These are phyloP conservation scores for Leucoma salicis DNA, from an alignment of 2,888 invertebrate species.

Conservation along the genomic window DNA sequence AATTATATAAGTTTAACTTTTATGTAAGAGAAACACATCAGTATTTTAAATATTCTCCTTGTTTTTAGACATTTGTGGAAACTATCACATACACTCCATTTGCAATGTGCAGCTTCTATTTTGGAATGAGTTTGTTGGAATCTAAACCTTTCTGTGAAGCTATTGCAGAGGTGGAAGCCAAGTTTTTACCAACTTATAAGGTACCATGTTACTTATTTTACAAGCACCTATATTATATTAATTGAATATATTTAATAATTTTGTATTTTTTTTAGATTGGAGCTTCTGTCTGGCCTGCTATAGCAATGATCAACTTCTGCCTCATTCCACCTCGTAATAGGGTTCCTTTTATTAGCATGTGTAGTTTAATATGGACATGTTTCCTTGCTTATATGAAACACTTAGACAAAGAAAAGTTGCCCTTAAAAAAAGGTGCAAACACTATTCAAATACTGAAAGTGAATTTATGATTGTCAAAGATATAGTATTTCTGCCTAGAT, in stretches of 20 bases:
- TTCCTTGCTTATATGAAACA: slow-evolving; percentile 92
- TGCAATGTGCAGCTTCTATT: slow-evolving; percentile 89
- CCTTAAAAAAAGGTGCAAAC: slow-evolving; percentile 34
- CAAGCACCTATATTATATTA: background rate
- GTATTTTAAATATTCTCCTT: too few species aligned
- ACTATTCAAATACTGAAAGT: slow-evolving; percentile 42
- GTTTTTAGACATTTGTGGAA: slow-evolving; percentile 86
- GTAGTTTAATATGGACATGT: slow-evolving; percentile 90
- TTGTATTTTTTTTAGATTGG: slow-evolving; percentile 82
- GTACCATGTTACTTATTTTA: slow-evolving; percentile 53
- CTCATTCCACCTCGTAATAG: slow-evolving; percentile 88
- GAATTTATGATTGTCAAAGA: slow-evolving; percentile 30
- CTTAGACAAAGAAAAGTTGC: slow-evolving; percentile 59
- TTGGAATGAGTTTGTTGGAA: slow-evolving; percentile 89
- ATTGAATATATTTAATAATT: background rate
- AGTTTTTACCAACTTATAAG: slow-evolving; percentile 89
- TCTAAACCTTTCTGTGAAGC: slow-evolving; percentile 85
- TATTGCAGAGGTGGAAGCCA: slow-evolving; percentile 85
- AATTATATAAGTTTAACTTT: too few species aligned
- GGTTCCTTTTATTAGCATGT: slow-evolving; percentile 88
- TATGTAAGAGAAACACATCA: too few species aligned
- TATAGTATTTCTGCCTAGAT: too few species aligned
- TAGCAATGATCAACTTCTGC: slow-evolving; percentile 88
- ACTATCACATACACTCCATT: slow-evolving; percentile 89
- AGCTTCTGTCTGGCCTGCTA: slow-evolving; percentile 87